A percentile compares a stretch with the other conserved stretches of the same genome.
Evolutionary conservation across 1,140 invertebrate genomes (phyloP).

Genomic region (Arctopsyche grandis): DNA sequence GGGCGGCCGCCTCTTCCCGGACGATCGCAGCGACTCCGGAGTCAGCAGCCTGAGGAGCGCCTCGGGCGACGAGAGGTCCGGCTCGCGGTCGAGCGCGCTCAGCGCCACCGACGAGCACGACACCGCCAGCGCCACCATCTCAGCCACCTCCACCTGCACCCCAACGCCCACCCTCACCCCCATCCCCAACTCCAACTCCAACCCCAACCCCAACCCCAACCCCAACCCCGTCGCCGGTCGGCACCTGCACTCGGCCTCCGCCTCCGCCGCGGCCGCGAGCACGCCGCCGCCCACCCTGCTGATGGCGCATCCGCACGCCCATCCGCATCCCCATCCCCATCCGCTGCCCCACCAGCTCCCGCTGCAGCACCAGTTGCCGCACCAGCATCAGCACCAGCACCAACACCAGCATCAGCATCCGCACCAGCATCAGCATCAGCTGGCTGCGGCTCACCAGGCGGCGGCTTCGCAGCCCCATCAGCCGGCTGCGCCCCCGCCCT

Average conservation of each 20-base stretch:
- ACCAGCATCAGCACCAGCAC: constrained; percentile 58
- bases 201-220: constrained; percentile 67
- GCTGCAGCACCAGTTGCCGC: constrained; percentile 59
- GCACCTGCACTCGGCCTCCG: constrained; percentile 64
- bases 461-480: no score
- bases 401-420: constrained; percentile 58
- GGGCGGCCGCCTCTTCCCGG: constrained; percentile 59
- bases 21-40: constrained; percentile 71
- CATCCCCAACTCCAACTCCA: constrained; percentile 53
- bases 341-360: constrained; percentile 58
- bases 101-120: constrained; percentile 68
- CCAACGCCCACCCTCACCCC: constrained; percentile 54
- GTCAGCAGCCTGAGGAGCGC: constrained; percentile 71
- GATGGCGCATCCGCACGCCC: constrained; percentile 58
- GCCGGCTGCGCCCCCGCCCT: constrained; percentile 61
- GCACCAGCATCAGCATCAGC: constrained; percentile 61
- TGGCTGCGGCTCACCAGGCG: constrained; percentile 60
- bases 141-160: constrained; percentile 54
- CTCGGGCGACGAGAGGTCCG: constrained; percentile 78
- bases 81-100: constrained; percentile 72
- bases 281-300: constrained; percentile 54
- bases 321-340: constrained; percentile 59
- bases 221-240: constrained; percentile 73
- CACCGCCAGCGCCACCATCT: constrained; percentile 42
- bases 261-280: constrained; percentile 54